Evolutionary conservation across 2,797 vertebrate genomes (phyloP).

Genomic region (Pangasius djambal): DNA sequence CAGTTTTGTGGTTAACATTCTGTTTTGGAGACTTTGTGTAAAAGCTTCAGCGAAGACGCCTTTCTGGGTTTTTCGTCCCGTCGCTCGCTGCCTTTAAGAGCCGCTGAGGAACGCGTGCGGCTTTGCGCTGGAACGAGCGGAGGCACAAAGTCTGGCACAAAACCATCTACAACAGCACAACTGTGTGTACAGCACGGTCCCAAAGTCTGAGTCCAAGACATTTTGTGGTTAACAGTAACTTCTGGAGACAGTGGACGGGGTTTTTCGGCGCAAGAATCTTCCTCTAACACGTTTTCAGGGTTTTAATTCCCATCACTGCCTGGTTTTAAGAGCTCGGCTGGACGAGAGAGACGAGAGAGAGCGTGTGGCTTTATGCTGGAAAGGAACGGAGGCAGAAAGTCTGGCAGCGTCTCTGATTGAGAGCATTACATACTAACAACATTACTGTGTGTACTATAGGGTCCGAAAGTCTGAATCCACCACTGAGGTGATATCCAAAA

Average conservation of each 20-base stretch:
- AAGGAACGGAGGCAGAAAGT: slow-evolving; percentile 38
- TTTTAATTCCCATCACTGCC: slow-evolving; percentile 23
- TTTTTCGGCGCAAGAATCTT: slow-evolving; percentile 8
- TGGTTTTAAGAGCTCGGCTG: slow-evolving; percentile 26
- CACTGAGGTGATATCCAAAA: slow-evolving; percentile 27
- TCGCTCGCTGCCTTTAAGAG: background rate
- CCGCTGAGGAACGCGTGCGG: background rate
- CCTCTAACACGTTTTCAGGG: slow-evolving; percentile 30
- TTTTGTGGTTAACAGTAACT: slow-evolving; percentile 16
- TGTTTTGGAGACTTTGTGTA: background rate
- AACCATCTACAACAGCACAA: background rate
- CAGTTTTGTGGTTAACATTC: background rate
- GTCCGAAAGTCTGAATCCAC: slow-evolving; percentile 26
- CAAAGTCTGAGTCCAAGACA: background rate
- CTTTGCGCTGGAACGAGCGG: background rate
- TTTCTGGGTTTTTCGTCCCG: background rate
- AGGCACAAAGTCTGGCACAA: slow-evolving; percentile 26
- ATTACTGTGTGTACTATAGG: slow-evolving; percentile 21
- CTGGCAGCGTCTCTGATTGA: slow-evolving; percentile 37
- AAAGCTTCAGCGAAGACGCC: background rate
- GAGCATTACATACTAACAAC: slow-evolving; percentile 33
- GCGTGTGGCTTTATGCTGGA: slow-evolving; percentile 23
- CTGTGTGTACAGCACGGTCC: background rate
- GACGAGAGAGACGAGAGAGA: slow-evolving; percentile 26
- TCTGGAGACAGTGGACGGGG: slow-evolving; percentile 1